Evolutionary conservation across 2,797 vertebrate species (phyloP), one percentile per base, ranked within the genome.

Genomic region (Channallabes apus): DNA sequence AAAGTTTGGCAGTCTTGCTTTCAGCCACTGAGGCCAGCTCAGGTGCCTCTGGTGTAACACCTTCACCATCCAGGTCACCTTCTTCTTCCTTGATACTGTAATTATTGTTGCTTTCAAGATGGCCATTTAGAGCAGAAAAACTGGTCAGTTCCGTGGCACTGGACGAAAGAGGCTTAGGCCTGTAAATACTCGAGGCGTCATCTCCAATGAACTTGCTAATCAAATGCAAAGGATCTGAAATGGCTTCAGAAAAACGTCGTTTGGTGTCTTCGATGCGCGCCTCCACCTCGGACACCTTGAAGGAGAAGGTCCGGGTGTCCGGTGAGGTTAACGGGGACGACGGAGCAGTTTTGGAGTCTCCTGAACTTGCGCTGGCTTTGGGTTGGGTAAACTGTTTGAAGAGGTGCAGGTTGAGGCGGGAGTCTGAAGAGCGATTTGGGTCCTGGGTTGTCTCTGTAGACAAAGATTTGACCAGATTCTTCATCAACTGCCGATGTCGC

Each of bases 21-120:
- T 91, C 90, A 67, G 80, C 81, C 9, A 79, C 46, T 59, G 84
- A 68, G 73, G 80, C 73, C 91, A 73, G 93, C 88, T 67, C 91
- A 88, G 32, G 93, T 93, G 76, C 91, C 87, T 11, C 84, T 15
- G 71, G 58, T 9, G 73, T 75, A 58, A 89, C 84, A 75, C 90
- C 91, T 6, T 97, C 96, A 0, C 91, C 94, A 87, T 97, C 97
- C 0, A 90, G 90, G n/a, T 78, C 95, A 62, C 93, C 95, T 86
- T 98, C 98, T 87, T 99, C 98, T 90, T 99, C 98, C 89, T 98
- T 98, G 93, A 99, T 99, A 95, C 96, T 98, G 92, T 97, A 97
- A 91, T 94, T 97, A 92, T 95, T 95, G 96, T 97, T 98, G 94
- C 94, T 98, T 93, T 97, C 97, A 91, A 95, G 92, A 87, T 95